Evolutionary conservation across 2,888 invertebrate genomes (phyloP), one percentile per base, ranked within the genome.

Genomic region (Carcina quercana): DNA sequence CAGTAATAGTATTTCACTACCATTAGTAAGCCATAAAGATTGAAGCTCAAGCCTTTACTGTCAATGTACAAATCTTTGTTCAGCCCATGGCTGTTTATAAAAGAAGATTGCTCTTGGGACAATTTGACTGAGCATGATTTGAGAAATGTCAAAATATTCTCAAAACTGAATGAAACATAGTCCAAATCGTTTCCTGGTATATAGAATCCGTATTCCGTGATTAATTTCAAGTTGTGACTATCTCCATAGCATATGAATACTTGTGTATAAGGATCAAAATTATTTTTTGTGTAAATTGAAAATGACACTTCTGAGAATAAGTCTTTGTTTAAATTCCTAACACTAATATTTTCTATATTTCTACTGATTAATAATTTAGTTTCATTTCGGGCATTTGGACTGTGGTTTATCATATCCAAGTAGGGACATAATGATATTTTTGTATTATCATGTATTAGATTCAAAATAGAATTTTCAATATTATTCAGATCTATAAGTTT

Each of bases 341-440:
- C 28, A 40, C 53, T 59, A 12, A 76, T 40, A 47, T 69, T 67
- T 38, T 67, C 59, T 34, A 71, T 49, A 39, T 67, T 53, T 33
- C 55, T 74, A 40, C 63, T 63, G 7, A 79, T 62, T 38, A 73
- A 34, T 33, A 80, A 50, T 45, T 75, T 75, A 11, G 79, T 75
- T 56, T 82, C 80, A 45, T 91, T 91, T 40, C 75, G 72, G 3
- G 88, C 88, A 33, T 71, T 57, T 38, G 86, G 84, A 33, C 91
- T 89, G 60, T 97, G 97, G 79, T 97, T 97, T 41, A 97, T 91
- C 78, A 97, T 88, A 68, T 97, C 97, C 37, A 97, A 80, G 63
- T 91, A 94, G 0, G 97, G 97, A 40, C 94, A 95, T 28, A 97
- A 68, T 3, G 95, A 95, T 71, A 90, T 86, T 43, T 86, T 86